Evolutionary conservation across 1,140 invertebrate genomes (phyloP).

Genomic region (Heliconius himera): DNA sequence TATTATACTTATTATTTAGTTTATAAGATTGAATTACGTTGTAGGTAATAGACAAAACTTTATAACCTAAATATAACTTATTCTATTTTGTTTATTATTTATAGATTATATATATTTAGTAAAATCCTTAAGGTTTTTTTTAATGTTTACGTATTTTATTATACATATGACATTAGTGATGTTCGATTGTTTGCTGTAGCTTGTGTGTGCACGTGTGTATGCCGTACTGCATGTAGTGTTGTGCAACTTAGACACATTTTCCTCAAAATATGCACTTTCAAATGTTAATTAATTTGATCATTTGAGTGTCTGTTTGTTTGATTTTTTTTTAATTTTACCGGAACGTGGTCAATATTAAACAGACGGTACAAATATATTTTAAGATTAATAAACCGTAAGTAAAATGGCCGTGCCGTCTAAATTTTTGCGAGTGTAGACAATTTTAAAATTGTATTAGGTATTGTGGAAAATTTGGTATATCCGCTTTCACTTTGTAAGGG

Average conservation of each 20-base stretch:
- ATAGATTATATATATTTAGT: not conserved
- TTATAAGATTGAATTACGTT: not conserved
- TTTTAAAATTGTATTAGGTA: no score
- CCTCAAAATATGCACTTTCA: not conserved
- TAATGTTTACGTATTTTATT: conserved; percentile 4
- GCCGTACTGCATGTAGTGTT: conserved; percentile 21
- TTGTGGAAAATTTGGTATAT: no score
- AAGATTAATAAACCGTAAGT: no score
- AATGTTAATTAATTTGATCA: not conserved
- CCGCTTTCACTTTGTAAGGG: no score
- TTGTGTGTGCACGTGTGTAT: conserved; percentile 31
- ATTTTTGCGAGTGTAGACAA: no score
- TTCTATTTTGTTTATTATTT: not conserved
- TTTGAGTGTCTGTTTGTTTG: not conserved
- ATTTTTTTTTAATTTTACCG: not conserved
- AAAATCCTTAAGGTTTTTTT: not conserved
- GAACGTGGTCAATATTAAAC: not conserved
- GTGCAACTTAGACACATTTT: not conserved
- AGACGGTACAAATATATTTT: no score
- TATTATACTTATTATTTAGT: conserved; percentile 1
- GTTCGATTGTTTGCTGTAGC: conserved; percentile 25
- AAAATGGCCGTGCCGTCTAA: no score
- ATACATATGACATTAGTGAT: not conserved
- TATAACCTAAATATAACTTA: not conserved
- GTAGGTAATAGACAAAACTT: not conserved